Evolutionary conservation across 2,888 invertebrate species (phyloP).

Genomic region (Conops quadrifasciatus): DNA sequence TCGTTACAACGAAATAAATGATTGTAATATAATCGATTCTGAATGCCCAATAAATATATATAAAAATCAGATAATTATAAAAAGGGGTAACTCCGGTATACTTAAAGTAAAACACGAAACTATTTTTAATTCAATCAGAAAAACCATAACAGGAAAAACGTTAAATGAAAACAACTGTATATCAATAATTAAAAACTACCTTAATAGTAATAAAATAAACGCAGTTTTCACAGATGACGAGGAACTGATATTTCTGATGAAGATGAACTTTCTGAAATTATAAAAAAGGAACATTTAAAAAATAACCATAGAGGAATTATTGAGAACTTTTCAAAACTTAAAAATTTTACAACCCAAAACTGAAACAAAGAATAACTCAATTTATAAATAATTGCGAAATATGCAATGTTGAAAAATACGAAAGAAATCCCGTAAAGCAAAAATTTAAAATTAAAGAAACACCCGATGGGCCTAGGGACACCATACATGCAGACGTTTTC

Average conservation of each 20-base stretch:
- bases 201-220: too few species aligned
- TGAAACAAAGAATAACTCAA: neutral
- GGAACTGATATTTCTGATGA: too few species aligned
- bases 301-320: too few species aligned
- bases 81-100: neutral
- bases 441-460: neutral
- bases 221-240: too few species aligned
- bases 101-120: neutral
- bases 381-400: neutral
- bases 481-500: slow-evolving; percentile 43
- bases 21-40: neutral
- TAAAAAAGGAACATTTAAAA: too few species aligned
- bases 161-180: too few species aligned
- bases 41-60: neutral
- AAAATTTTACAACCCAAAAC: neutral
- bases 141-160: too few species aligned
- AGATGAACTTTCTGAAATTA: too few species aligned
- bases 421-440: too few species aligned
- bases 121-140: neutral
- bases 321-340: too few species aligned
- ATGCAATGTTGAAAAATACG: neutral
- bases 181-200: too few species aligned
- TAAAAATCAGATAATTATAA: neutral
- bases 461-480: neutral
- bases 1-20: neutral